Evolutionary conservation across 2,888 invertebrate genomes (phyloP), one percentile per base, ranked within the genome.

Genomic region (Noctuana brunneofusca): DNA sequence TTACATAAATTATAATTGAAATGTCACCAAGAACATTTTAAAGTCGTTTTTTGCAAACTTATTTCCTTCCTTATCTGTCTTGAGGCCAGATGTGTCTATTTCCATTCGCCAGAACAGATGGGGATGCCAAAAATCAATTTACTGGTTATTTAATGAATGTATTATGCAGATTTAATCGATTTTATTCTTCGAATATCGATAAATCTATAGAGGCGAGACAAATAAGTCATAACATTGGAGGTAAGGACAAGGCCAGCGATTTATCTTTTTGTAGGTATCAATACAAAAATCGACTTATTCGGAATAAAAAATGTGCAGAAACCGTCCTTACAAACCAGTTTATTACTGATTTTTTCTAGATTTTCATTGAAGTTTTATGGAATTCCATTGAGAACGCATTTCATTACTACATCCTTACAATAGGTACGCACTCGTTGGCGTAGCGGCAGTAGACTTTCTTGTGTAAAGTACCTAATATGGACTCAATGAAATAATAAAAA

Each of bases 181-280:
- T 84, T 82, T 83, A 83, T 86, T 82, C 79, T 72, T 74, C 74
- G 76, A 78, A 81, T 74, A 78, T 71, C 86, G 74, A 89, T 89
- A 89, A 89, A 89, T 89, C 86, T 83, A 73, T 67, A 69, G 69
- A 74, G 71, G 71, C 81, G 84, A 86, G 89, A 87, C 89, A 86
- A 87, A 88, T 88, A 89, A 88, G 90, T 90, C 89, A 88, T 88
- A 90, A 89, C 86, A 87, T 89, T 87, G 83, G 79, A 70, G 78
- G 81, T 80, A 81, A 85, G 84, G 84, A 81, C 87, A 81, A 82
- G 80, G 79, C 80, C 79, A 71, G 60, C 53, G 72, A 68, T 79
- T 78, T 75, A 78, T 81, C 52, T 79, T 80, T 73, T 69, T 69
- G 32, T 71, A 66, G 63, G 65, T 69, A 75, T 74, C 75, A 73